Conservation (phyloP, 2,888 invertebrate genomes). For the Spodoptera littoralis region DNA sequence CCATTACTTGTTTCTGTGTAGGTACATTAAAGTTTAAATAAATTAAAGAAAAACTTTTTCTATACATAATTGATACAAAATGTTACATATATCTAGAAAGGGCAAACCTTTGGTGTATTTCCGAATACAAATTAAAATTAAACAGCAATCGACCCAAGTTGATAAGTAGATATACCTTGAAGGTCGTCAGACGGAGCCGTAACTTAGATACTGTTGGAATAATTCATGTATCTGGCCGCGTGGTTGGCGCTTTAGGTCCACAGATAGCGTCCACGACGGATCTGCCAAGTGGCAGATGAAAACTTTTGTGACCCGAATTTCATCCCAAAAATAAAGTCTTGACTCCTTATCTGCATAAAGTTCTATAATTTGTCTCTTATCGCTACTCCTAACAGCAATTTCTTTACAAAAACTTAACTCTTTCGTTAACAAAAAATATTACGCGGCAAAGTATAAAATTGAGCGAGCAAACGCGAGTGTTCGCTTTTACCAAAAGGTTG, state of each 20-base stretch:
- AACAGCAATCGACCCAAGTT: conserved; percentile 21
- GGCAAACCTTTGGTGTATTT: neutral
- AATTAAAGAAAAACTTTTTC: neutral
- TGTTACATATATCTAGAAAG: no score
- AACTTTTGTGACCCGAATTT: conserved; percentile 34
- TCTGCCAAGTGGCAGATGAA: conserved; percentile 27
- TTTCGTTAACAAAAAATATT: conserved; percentile 12
- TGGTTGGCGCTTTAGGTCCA: conserved; percentile 20
- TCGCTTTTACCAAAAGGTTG: conserved; percentile 42
- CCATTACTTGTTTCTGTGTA: no score
- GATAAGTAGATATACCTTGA: conserved; percentile 23
- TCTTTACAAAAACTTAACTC: conserved; percentile 22
- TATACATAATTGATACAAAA: neutral
- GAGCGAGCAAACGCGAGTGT: conserved; percentile 17
- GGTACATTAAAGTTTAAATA: no score
- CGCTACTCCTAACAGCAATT: conserved; percentile 18
- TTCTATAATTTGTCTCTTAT: conserved; percentile 27
- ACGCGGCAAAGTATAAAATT: conserved; percentile 12
- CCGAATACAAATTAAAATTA: conserved; percentile 3
- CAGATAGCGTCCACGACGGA: conserved; percentile 24
- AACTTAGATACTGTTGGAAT: conserved; percentile 24
- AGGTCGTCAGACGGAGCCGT: conserved; percentile 26
- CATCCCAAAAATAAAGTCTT: conserved; percentile 22
- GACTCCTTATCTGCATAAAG: conserved; percentile 35
- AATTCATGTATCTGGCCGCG: conserved; percentile 36